phyloP scores from a whole-genome alignment of 2,113 vertebrate genomes.

The Ahaetulla prasina region DNA sequence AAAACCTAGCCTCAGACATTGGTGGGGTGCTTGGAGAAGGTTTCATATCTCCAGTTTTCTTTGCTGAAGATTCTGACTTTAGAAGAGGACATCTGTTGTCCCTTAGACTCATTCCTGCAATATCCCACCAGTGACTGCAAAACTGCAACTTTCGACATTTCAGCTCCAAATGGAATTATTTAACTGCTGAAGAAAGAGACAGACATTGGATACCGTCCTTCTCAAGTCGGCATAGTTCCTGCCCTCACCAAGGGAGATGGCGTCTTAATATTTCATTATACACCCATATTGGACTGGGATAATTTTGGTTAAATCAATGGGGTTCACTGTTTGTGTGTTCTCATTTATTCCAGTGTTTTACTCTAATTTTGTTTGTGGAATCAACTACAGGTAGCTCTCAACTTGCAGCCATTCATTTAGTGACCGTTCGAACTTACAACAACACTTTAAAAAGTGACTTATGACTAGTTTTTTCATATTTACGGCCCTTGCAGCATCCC shows the following conservation, averaged over 20 bases:
- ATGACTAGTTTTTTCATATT: not conserved
- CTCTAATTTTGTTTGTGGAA: not conserved
- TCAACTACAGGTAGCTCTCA: not conserved
- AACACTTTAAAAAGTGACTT: not conserved
- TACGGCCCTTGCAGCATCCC: not conserved
- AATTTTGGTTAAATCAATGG: not conserved
- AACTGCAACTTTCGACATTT: not conserved
- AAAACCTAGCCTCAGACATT: not conserved
- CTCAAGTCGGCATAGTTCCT: not conserved
- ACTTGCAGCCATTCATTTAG: not conserved
- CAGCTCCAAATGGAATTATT: not conserved
- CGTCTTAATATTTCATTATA: not conserved
- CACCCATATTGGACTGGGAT: not conserved
- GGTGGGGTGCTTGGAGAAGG: not conserved
- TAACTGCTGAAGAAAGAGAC: not conserved
- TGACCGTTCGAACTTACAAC: not conserved
- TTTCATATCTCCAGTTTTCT: not conserved
- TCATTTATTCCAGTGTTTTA: not conserved
- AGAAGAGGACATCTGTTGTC: not conserved
- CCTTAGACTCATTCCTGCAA: not conserved
- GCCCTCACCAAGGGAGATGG: too few relatives aligned
- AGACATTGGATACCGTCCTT: not conserved
- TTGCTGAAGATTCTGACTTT: not conserved
- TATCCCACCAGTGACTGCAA: not conserved
- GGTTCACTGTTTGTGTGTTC: not conserved